These are phyloP conservation scores for Drepana arcuata DNA, from an alignment of 1,140 invertebrate species.

Conservation along the genomic window DNA sequence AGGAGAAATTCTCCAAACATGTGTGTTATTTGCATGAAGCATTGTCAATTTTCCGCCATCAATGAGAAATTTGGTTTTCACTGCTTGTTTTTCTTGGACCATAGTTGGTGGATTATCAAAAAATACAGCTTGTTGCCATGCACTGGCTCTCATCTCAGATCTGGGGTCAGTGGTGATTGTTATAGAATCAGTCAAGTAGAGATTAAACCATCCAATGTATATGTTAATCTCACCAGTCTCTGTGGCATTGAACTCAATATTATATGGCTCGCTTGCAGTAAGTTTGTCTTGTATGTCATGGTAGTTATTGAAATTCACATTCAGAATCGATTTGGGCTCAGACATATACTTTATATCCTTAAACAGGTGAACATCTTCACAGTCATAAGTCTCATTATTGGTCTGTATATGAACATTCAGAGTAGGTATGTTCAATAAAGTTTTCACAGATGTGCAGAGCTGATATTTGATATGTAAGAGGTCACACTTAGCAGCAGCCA, in stretches of 20 bases:
- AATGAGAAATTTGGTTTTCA: conserved; percentile 59
- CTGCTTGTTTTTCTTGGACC: conserved; percentile 41
- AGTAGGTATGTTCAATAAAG: conserved; percentile 55
- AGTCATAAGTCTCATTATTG: conserved; percentile 76
- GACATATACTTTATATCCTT: conserved; percentile 75
- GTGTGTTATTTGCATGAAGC: conserved; percentile 22
- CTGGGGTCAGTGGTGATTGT: conserved; percentile 71
- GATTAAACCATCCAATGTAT: conserved; percentile 81
- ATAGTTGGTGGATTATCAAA: conserved; percentile 58
- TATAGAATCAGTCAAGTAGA: conserved; percentile 78
- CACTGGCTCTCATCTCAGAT: conserved; percentile 69
- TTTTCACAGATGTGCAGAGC: conserved; percentile 27
- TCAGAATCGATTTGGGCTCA: conserved; percentile 71
- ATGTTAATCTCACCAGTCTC: conserved; percentile 74
- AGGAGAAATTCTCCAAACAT: conserved; percentile 44
- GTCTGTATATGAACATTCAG: conserved; percentile 32
- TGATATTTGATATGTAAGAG: conserved; percentile 59
- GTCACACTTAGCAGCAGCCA: conserved; percentile 73
- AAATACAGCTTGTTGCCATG: conserved; percentile 86
- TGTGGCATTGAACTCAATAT: conserved; percentile 38
- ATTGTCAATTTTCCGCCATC: conserved; percentile 44
- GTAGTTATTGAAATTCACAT: conserved; percentile 78
- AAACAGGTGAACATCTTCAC: conserved; percentile 75
- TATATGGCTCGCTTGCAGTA: conserved; percentile 48
- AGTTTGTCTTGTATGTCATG: conserved; percentile 63